phyloP scores from a whole-genome alignment of 1,140 invertebrate species.

The Trichonephila inaurata region DNA sequence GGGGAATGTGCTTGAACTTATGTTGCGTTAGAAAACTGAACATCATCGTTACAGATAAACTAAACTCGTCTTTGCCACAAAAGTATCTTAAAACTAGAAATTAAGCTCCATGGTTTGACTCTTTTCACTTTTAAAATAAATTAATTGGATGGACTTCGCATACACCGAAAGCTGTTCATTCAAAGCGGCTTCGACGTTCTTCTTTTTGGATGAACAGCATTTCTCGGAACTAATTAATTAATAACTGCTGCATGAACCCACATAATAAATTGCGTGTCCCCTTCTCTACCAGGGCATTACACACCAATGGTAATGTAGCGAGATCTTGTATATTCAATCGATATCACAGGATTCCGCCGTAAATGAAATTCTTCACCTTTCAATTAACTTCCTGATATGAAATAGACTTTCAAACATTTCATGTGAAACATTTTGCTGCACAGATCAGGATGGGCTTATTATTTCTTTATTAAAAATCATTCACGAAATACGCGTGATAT shows the following conservation, averaged over 20 bases:
- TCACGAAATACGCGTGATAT: not conserved
- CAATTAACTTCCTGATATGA: conserved; percentile 3
- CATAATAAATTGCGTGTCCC: conserved; percentile 24
- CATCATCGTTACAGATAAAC: no score
- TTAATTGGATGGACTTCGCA: not conserved
- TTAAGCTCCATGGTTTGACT: not conserved
- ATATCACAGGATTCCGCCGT: not conserved
- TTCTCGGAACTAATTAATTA: conserved; percentile 50
- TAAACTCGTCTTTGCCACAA: not conserved
- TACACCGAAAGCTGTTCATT: not conserved
- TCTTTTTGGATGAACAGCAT: not conserved
- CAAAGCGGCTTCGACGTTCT: conserved; percentile 30
- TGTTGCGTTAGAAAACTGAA: no score
- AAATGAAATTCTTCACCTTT: conserved; percentile 34
- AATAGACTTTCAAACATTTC: not conserved
- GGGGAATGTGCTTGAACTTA: no score
- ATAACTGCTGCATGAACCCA: conserved; percentile 30
- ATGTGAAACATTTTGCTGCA: not conserved
- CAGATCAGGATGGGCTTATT: not conserved
- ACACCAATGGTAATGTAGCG: not conserved
- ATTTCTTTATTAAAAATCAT: not conserved
- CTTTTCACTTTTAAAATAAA: conserved; percentile 39
- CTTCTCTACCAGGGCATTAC: not conserved
- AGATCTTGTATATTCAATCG: not conserved
- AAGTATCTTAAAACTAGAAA: not conserved